These are phyloP conservation scores for Indicator indicator DNA, from an alignment of 2,113 vertebrate species.

Conservation along the genomic window DNA sequence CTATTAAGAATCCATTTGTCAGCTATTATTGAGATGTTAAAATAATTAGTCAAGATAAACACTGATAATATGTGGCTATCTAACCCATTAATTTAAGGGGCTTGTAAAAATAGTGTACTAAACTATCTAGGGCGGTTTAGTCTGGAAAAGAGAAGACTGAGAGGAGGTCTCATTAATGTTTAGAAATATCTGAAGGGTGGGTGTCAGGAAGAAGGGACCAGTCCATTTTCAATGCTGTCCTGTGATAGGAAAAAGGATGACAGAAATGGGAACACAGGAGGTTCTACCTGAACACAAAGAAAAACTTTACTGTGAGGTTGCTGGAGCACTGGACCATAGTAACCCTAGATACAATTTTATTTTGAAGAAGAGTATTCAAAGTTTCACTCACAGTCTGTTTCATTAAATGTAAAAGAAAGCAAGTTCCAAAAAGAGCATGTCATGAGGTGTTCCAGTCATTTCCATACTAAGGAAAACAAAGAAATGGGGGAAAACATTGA, in stretches of 20 bases:
- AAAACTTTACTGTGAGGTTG: no score
- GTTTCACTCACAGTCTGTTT: not conserved
- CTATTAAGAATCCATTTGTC: not conserved
- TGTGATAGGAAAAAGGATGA: no score
- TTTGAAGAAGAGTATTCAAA: not conserved
- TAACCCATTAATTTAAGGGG: not conserved
- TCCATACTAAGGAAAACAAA: not conserved
- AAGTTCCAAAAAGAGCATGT: not conserved
- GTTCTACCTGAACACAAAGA: no score
- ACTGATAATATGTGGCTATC: not conserved
- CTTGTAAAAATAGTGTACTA: not conserved
- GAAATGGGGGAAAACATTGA: not conserved
- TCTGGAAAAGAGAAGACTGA: no score
- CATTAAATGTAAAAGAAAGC: not conserved
- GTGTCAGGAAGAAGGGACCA: no score
- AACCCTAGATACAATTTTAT: not conserved
- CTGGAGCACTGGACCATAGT: no score
- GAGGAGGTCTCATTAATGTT: no score
- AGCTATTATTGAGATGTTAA: not conserved
- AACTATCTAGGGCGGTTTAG: no score
- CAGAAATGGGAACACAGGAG: no score
- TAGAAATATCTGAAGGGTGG: no score
- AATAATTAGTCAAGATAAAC: not conserved
- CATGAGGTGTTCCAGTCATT: not conserved
- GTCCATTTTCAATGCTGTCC: no score